Evolutionary conservation across 2,797 vertebrate genomes (phyloP), one percentile per base, ranked within the genome.

Genomic region (Rhadinocentrus ornatus): DNA sequence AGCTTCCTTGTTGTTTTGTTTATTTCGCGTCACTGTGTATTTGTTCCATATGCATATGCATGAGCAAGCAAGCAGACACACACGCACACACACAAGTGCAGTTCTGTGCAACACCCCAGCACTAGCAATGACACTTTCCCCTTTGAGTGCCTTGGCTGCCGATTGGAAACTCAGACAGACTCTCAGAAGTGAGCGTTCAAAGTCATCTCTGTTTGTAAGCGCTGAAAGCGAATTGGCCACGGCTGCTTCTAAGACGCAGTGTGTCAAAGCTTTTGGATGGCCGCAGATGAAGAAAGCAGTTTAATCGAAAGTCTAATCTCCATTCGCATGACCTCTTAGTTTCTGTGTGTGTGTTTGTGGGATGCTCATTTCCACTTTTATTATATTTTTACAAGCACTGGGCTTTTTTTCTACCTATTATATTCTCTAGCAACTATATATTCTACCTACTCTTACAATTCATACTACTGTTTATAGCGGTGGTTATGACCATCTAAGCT

Each of bases 241-340:
- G 69, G 72, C 67, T 32, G 62, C 78, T 81, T 60, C 75, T 78
- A 59, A 81, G 80, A 67, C 15, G 39, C 78, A 64, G 46, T 3
- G 55, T 81, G 82, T 88, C 71, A 75, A 64, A 85, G 82, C 85
- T 81, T 82, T 69, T 78, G 77, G 74, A 79, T 70, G 63, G 69
- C 71, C 39, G 63, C 26, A 53, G 77, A 86, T 77, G 65, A 78
- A 88, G 80, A 87, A 71, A 82, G 66, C 68, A 62, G 69, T 86
- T 87, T 86, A 88, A 89, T 89, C 77, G 60, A 89, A 89, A 88
- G 81, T 87, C 84, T 86, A 83, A 90, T 92, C 88, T 88, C 80
- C 83, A 83, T 90, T 88, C 80, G 84, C 87, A 89, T 85, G 81
- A 86, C 84, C 78, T 87, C 80, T 77, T 31, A 44, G 78, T 66